Evolutionary conservation across 2,888 invertebrate species (phyloP), one percentile per base, ranked within the genome.

Genomic region (Athetis lepigone): DNA sequence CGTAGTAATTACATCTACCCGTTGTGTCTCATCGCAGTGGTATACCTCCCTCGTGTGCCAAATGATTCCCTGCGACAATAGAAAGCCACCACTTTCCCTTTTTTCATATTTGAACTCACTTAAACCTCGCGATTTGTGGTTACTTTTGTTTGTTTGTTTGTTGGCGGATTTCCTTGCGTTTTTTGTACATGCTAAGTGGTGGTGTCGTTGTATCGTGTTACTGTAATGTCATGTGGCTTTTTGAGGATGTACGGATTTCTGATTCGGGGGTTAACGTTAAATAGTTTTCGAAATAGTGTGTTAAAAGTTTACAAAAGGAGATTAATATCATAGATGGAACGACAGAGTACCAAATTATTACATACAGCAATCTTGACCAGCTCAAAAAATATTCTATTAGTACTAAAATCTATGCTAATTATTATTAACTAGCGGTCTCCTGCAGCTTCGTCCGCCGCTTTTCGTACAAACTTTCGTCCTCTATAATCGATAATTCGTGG

Each of bases 91-190:
- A 84, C 86, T 88, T 89, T 89, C 87, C 87, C 87, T 90, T 91
- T 91, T 90, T 92, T 89, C 88, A 81, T 93, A 90, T 93, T 93
- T 93, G 90, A 90, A 90, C 88, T 92, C 89, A 92, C 92, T 93
- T 91, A 90, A 90, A 90, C 87, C 86, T 77, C 79, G 82, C 85
- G 85, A 85, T 85, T 85, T 83, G 87, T 82, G 85, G 88, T 86
- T 85, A 84, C 86, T 87, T 85, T 85, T 89, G 83, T 84, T 79
- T 88, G 85, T 88, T 90, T 89, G 86, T 85, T 68, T 85, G 81
- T 77, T 39, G 45, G 45, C 78, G 82, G 76, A 87, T 86, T 87
- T 86, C 82, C 85, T 81, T 87, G 75, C 82, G 77, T 82, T 74
- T 76, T 76, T 76, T 76, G 56, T 68, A 68, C 60, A 77, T 75